Evolutionary conservation across 2,888 invertebrate genomes (phyloP), one percentile per base, ranked within the genome.

Genomic region (Myopa tessellatipennis): DNA sequence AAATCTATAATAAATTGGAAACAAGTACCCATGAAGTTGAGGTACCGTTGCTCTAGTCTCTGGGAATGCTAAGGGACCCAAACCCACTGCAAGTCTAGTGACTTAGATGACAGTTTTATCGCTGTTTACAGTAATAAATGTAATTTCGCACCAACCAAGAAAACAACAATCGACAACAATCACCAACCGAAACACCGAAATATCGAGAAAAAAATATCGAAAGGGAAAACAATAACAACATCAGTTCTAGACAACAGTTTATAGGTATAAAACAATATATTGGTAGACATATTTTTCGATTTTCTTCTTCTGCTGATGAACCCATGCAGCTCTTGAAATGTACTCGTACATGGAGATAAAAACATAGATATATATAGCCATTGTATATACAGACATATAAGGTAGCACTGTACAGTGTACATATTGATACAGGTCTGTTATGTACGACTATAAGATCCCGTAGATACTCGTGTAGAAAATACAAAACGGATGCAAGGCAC

Each of bases 111-210:
- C 82, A 82, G 80, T 82, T 82, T 82, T 82, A 82, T 82, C 74
- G 82, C 77, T 82, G 82, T 82, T 82, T 82, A 82, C 79, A 82
- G 80, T 80, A 82, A 82, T 81, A 82, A 82, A 82, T 63, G 80
- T 77, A 79, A 81, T 81, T 80, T 80, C 77, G 79, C 80, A 75
- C 80, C 68, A 78, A 80, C 80, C 80, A 80, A 78, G 63, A 76
- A 55, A 36, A 16, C 61, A 34, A 60, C 14, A 36, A 38, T 45
- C 45, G 10, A 60, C 12, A 69, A 14, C 14, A 16, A 60, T 16
- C 16, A 50, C 10, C 16, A 26, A 40, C 60, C 40, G 58, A 73
- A 34, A 45, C 34, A 16, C 18, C 18, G 18, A 60, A 60, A 60
- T 36, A 36, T 74, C 45, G 12, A 55, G 8, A 52, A 34, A 10